Evolutionary conservation across 30 jellyfish, hydroid and myxozoan species (phyloP), one percentile per base, ranked within the genome.

Genomic region (Aurelia sp.): DNA sequence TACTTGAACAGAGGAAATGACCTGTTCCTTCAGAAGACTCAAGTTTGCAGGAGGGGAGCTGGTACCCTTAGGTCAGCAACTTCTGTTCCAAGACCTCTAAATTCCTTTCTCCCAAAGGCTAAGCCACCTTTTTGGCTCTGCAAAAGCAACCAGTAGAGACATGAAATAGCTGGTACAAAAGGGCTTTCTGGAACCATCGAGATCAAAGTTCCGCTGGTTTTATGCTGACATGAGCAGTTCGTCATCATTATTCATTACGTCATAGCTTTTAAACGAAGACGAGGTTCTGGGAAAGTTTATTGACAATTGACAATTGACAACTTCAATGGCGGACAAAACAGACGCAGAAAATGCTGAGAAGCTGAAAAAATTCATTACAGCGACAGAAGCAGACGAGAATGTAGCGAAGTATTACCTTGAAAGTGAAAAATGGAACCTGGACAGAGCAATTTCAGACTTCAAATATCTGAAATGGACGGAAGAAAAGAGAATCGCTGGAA

Each of bases 371-470:
- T 78, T 91, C 47, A 65, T 79, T 40, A 50, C 69, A n/a, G 92
- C 84, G 59, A 91, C 98, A 50, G 85, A 90, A 55, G 79, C 91
- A 8, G 98, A 91, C 38, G 86, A 67, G 51, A 71, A 76, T 12
- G 63, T 91, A 10, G 98, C 98, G 1, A 38, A 22, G 38, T 78
- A 84, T 52, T 91, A 72, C 73, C 81, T 91, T 19, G 90, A 78
- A 58, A 44, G 84, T 48, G 67, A 78, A 18, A 66, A 72, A 18
- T 91, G 98, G 98, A 63, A 85, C 44, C 71, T 91, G 21, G 89
- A 85, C 6, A 64, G 24, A 8, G 95, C 95, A 5, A 19, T 73
- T 64, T 81, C 78, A 22, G 95, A 71, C 38, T 76, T 86, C 20
- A 86, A 75, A 57, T 73, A 27, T 13, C 31, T 86, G 65, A 74